phyloP scores from a whole-genome alignment of 2,888 invertebrate genomes.

The Marronus borbonicus region DNA sequence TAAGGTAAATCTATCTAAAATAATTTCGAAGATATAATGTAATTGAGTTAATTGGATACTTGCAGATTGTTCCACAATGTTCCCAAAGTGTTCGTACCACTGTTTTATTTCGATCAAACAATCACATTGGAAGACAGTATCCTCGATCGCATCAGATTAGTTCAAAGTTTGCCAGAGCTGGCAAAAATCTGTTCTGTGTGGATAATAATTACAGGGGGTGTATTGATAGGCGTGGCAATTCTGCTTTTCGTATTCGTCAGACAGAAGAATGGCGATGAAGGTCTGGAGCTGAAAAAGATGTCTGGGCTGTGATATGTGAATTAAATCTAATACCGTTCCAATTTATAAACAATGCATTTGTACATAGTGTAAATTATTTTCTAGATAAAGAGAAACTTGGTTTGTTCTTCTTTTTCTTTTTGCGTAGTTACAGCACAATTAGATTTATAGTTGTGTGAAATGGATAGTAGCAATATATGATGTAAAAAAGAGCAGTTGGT shows the following conservation, averaged over 20 bases:
- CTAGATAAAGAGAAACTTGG: conserved; percentile 16
- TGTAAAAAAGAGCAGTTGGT: not conserved
- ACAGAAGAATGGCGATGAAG: conserved; percentile 34
- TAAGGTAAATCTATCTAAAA: conserved; percentile 66
- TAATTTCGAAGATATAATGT: not conserved
- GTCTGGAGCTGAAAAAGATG: conserved; percentile 28
- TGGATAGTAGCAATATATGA: not conserved
- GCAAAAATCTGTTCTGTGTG: conserved; percentile 45
- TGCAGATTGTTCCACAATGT: conserved; percentile 43
- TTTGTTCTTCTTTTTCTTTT: conserved; percentile 14
- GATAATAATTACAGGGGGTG: conserved; percentile 47
- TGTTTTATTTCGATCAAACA: conserved; percentile 57
- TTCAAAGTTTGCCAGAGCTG: conserved; percentile 55
- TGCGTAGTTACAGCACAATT: too few relatives aligned
- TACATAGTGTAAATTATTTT: conserved; percentile 40
- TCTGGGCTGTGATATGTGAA: not conserved
- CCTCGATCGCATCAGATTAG: conserved; percentile 50
- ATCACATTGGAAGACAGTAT: conserved; percentile 53
- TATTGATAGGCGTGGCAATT: conserved; percentile 49
- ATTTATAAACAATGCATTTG: conserved; percentile 5
- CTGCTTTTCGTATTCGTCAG: conserved; percentile 49
- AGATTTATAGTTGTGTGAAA: not conserved
- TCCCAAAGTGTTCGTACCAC: conserved; percentile 48
- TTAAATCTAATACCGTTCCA: not conserved
- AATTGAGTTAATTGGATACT: conserved; percentile 32